Base-by-base conservation (phyloP, 2,113 vertebrate genomes). In the Athene noctua region DNA sequence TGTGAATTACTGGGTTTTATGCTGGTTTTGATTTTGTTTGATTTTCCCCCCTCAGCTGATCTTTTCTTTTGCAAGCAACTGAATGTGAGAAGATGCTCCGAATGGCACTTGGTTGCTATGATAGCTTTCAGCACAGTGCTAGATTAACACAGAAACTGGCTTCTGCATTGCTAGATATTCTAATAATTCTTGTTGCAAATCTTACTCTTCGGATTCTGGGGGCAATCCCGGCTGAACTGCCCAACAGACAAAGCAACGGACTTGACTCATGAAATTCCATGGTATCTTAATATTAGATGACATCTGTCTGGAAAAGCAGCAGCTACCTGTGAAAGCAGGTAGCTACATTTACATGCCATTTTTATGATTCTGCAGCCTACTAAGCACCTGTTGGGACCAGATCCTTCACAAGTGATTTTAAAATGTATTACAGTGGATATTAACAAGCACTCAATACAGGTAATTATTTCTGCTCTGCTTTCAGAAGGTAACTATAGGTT, bases 381-480 rank as follows among this genome's bases (percentile, higher is more conserved):
- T 12, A 10, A 55, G 29, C n/a, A 78, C 20, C n/a, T 66, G 3
- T 21, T 36, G 44, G 36, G 21, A 52, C 34, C 38, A 63, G 68
- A 52, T 36, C 47, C 52, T 75, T 72, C 75, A 57, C 0, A 3
- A 57, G 27, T 0, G 1, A 49, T 49, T 86, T 78, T 7, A 49
- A 66, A 30, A 21, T 21, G 38, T 36, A 32, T 85, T 40, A 29
- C 7, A 25, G 4, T 49, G 44, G 42, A 47, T 67, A 63, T 32
- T 55, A 84, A 40, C 15, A 78, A 59, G 51, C 34, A 44, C 52
- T 68, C 34, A 44, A 15, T 46, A 52, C 13, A 42, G 47, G 26
- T 52, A 81, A 84, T 89, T 40, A 52, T 65, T 92, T 65, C 59
- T 84, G n/a, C 61, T 88, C 34, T 40, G 40, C 83, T 91, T 86